Evolutionary conservation across 2,888 invertebrate genomes (phyloP).

Genomic region (Aporophyla lueneburgensis): DNA sequence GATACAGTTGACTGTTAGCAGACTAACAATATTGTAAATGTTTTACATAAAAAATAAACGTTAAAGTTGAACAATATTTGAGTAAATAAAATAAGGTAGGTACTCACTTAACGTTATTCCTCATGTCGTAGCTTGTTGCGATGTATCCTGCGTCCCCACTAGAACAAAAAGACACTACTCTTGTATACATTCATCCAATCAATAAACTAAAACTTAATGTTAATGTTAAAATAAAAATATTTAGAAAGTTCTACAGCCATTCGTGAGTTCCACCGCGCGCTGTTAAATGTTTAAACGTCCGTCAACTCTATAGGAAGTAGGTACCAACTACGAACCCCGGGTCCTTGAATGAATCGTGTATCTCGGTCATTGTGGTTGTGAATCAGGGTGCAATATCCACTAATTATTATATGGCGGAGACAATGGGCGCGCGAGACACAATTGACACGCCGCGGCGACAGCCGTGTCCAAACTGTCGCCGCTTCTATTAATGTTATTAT

Average conservation of each 20-base stretch:
- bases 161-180: slow-evolving; percentile 73
- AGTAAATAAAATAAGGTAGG: slow-evolving; percentile 49
- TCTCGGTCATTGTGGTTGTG: slow-evolving; percentile 74
- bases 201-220: not conserved
- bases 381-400: slow-evolving; percentile 81
- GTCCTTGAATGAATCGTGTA: slow-evolving; percentile 72
- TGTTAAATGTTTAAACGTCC: slow-evolving; percentile 7
- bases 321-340: slow-evolving; percentile 66
- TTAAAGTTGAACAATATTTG: not conserved
- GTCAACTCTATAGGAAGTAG: slow-evolving; percentile 27
- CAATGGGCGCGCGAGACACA: slow-evolving; percentile 73
- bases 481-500: slow-evolving; percentile 65
- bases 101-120: slow-evolving; percentile 87
- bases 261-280: slow-evolving; percentile 16
- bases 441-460: slow-evolving; percentile 71
- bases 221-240: not conserved
- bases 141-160: slow-evolving; percentile 87
- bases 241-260: slow-evolving; percentile 26
- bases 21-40: not conserved
- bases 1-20: not conserved
- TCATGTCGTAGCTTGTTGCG: slow-evolving; percentile 86
- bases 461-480: slow-evolving; percentile 67
- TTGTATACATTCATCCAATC: not conserved
- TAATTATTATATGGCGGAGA: slow-evolving; percentile 74
- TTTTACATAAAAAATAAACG: not conserved